These are phyloP conservation scores for Aleiodes alternator DNA, from an alignment of 2,888 invertebrate species.

Conservation along the genomic window DNA sequence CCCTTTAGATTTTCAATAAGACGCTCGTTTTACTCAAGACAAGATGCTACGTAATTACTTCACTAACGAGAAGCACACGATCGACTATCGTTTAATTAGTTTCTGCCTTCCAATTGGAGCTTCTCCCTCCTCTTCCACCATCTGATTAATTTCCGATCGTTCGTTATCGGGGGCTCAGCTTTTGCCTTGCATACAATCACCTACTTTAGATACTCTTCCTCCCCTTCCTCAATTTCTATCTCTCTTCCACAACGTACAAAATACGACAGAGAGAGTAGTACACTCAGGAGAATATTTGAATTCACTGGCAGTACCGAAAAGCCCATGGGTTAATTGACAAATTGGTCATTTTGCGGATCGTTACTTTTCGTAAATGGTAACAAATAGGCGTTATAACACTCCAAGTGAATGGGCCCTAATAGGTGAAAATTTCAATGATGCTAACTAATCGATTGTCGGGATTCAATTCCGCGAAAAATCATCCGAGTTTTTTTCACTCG, in stretches of 20 bases:
- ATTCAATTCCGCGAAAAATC: too few species aligned
- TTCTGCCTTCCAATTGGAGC: constrained; percentile 44
- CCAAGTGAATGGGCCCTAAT: constrained; percentile 41
- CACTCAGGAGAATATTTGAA: constrained; percentile 1
- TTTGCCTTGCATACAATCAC: constrained; percentile 6
- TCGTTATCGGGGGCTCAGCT: neutral
- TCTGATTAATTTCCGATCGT: constrained; percentile 55
- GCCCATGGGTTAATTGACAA: constrained; percentile 59
- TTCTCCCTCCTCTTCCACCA: constrained; percentile 13
- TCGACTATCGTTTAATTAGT: constrained; percentile 56
- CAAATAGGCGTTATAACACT: constrained; percentile 46
- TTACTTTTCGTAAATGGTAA: constrained; percentile 50
- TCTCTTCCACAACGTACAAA: too few species aligned
- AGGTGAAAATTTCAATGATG: constrained; percentile 19
- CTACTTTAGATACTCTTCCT: constrained; percentile 8
- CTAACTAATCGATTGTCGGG: neutral
- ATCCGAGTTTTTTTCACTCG: too few species aligned
- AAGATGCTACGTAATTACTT: constrained; percentile 49
- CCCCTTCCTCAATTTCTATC: constrained; percentile 2
- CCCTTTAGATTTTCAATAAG: neutral
- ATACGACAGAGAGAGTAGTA: too few species aligned
- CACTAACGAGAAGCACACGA: constrained; percentile 52
- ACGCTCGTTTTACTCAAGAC: constrained; percentile 3
- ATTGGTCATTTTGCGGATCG: constrained; percentile 58
- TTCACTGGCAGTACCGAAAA: neutral